Evolutionary conservation across 2,113 vertebrate genomes (phyloP).

Genomic region (Chitala chitala): DNA sequence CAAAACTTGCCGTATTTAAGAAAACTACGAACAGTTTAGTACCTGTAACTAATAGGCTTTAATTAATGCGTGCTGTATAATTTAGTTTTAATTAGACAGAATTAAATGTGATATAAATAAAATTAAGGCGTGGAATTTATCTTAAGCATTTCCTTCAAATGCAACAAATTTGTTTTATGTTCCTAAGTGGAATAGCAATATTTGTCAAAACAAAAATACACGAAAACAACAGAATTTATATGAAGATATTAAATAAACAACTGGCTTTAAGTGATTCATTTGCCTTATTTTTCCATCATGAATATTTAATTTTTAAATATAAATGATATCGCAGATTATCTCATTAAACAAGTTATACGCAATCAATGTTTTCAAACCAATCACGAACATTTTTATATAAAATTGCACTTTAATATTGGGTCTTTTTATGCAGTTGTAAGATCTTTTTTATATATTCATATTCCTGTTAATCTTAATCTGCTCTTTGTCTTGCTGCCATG

Average conservation of each 20-base stretch:
- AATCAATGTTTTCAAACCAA: no score
- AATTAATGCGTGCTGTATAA: slow-evolving; percentile 36
- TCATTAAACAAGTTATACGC: background rate
- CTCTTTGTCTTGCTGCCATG: no score
- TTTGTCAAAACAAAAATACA: slow-evolving; percentile 10
- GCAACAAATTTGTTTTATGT: background rate
- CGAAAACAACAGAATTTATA: background rate
- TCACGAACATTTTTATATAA: no score
- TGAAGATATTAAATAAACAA: no score
- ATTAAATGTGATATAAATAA: slow-evolving; percentile 31
- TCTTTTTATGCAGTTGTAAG: no score
- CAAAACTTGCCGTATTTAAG: slow-evolving; percentile 37
- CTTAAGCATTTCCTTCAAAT: slow-evolving; percentile 9
- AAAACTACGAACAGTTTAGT: slow-evolving; percentile 34
- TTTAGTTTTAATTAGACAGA: slow-evolving; percentile 34
- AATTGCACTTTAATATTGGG: no score
- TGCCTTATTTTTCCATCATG: background rate
- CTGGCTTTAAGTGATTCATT: no score
- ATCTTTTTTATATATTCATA: background rate
- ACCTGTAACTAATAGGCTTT: slow-evolving; percentile 33
- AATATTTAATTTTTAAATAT: background rate
- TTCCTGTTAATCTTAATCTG: no score
- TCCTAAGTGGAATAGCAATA: background rate
- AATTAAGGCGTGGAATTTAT: slow-evolving; percentile 32
- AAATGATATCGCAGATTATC: no score